phyloP scores from a whole-genome alignment of 2,888 invertebrate genomes.

The Hirtodrosophila histrioides region DNA sequence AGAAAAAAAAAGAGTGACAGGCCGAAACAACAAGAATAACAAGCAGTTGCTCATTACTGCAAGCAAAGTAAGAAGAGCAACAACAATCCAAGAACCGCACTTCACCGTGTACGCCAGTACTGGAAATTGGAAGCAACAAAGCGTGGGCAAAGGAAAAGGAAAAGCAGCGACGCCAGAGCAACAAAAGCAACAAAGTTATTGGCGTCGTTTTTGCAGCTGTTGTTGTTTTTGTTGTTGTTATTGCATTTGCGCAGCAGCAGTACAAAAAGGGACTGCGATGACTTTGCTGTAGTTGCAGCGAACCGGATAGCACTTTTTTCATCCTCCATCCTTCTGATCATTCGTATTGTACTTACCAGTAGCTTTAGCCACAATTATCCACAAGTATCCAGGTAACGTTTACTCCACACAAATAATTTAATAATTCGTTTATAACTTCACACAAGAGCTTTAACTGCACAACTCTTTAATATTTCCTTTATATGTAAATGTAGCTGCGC shows the following conservation, averaged over 20 bases:
- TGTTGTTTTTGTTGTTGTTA: conserved; percentile 36
- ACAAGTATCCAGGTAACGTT: conserved; percentile 25
- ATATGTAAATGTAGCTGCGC: conserved; percentile 1
- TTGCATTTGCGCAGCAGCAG: conserved; percentile 28
- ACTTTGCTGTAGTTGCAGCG: conserved; percentile 22
- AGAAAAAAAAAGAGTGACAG: conserved; percentile 37
- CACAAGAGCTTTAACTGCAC: conserved; percentile 11
- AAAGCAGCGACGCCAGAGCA: conserved; percentile 36
- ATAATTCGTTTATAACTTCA: conserved; percentile 7
- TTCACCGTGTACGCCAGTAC: conserved; percentile 23
- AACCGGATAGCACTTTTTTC: conserved; percentile 45
- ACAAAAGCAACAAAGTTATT: conserved; percentile 42
- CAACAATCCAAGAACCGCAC: conserved; percentile 41
- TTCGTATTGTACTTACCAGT: conserved; percentile 47
- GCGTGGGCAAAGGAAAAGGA: conserved; percentile 55
- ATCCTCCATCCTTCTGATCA: conserved; percentile 12
- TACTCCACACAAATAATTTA: conserved; percentile 17
- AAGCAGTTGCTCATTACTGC: conserved; percentile 48
- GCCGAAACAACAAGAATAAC: conserved; percentile 38
- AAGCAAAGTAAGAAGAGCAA: conserved; percentile 39
- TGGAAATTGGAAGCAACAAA: conserved; percentile 41
- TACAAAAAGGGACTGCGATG: conserved; percentile 44
- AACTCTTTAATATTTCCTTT: conserved; percentile 8
- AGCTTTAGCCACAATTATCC: conserved; percentile 26
- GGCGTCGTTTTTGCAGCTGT: conserved; percentile 63